Percentiles rank a stretch among this genome's conserved stretches.
These are phyloP conservation scores for Callyntrura sp. DNA, from an alignment of 2,888 invertebrate genomes.

Conservation along the genomic window DNA sequence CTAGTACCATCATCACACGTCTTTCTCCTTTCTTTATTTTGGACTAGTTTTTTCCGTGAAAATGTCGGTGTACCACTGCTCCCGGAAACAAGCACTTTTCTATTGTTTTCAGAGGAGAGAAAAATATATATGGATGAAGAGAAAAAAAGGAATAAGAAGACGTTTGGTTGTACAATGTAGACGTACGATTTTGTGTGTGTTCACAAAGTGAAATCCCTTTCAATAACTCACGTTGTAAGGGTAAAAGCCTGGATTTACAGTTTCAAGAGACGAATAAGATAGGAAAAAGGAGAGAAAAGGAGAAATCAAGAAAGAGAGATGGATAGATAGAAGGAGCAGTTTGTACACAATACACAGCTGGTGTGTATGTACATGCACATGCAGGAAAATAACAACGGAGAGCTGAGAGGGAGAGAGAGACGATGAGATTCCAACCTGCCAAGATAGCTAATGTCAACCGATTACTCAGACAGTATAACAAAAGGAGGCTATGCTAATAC, in stretches of 20 bases:
- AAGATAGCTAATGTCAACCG: constrained; percentile 79
- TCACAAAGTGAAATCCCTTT: constrained; percentile 72
- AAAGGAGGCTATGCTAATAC: constrained; percentile 77
- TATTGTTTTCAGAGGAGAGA: constrained; percentile 49
- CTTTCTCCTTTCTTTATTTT: constrained; percentile 51
- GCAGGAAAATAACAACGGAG: background rate
- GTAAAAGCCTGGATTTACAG: constrained; percentile 72
- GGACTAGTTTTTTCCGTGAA: constrained; percentile 59
- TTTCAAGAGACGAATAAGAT: constrained; percentile 33
- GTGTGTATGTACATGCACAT: background rate
- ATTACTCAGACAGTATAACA: constrained; percentile 75
- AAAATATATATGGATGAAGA: background rate
- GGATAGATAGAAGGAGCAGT: constrained; percentile 19
- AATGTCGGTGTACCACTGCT: constrained; percentile 50
- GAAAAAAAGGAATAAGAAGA: background rate
- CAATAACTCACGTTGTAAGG: constrained; percentile 69
- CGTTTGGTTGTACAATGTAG: background rate
- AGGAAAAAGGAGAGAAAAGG: constrained; percentile 19
- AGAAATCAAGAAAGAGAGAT: constrained; percentile 28
- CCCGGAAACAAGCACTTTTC: constrained; percentile 66
- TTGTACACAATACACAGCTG: constrained; percentile 18
- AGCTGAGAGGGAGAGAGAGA: constrained; percentile 22
- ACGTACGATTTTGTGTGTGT: constrained; percentile 21
- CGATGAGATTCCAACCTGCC: constrained; percentile 74
- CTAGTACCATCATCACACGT: constrained; percentile 62